Conservation (phyloP, 2,797 vertebrate genomes). For the Thripadectes ignobilis region DNA sequence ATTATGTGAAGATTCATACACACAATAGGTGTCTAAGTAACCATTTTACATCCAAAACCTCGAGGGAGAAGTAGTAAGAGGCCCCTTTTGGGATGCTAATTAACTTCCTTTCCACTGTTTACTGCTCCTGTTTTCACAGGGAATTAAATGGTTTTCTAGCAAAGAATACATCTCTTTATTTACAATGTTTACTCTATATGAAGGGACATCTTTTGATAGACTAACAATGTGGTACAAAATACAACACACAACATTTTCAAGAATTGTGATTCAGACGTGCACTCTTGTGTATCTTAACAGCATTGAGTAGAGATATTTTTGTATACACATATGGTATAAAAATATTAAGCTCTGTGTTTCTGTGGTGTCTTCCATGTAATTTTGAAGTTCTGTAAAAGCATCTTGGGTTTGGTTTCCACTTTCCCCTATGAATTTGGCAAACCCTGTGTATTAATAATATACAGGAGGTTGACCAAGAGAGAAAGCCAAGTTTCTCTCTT, state of each 20-base stretch:
- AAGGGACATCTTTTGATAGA: neutral
- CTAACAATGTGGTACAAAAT: neutral
- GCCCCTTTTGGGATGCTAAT: conserved; percentile 63
- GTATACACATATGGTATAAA: neutral
- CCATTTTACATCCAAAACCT: conserved; percentile 38
- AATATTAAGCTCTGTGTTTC: neutral
- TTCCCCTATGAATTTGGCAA: neutral
- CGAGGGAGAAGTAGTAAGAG: conserved; percentile 25
- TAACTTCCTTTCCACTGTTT: conserved; percentile 64
- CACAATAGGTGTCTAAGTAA: conserved; percentile 58
- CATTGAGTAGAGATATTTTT: neutral
- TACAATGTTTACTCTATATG: neutral
- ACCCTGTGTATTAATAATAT: neutral
- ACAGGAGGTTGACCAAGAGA: neutral
- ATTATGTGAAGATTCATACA: conserved; percentile 27
- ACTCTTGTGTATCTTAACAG: neutral
- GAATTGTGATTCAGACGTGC: neutral
- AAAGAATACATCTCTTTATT: neutral
- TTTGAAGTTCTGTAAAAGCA: neutral
- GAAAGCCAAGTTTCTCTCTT: neutral
- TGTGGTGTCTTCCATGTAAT: neutral
- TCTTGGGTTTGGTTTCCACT: neutral
- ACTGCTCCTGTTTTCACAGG: conserved; percentile 31
- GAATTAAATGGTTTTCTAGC: conserved; percentile 22
- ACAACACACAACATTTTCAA: neutral